These are phyloP conservation scores for Tylochromis polylepis DNA, from an alignment of 2,113 vertebrate genomes.

Conservation along the genomic window DNA sequence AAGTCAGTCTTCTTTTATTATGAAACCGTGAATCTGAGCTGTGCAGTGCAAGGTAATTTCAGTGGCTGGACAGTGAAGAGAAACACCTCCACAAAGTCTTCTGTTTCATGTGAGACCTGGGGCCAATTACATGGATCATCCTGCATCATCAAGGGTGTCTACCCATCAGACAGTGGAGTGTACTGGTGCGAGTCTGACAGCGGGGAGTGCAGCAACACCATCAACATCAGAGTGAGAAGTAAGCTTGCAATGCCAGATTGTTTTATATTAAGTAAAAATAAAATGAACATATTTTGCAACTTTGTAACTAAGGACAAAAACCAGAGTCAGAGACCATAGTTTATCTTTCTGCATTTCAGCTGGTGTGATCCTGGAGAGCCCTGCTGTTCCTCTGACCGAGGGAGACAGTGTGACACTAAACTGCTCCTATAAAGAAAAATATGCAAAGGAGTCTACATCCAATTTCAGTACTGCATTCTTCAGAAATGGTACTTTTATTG, in stretches of 20 bases:
- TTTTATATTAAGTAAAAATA: neutral
- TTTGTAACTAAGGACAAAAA: accelerated
- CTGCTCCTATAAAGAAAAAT: neutral
- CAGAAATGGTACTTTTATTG: accelerated
- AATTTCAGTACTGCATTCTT: accelerated
- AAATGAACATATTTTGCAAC: neutral
- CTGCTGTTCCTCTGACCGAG: neutral
- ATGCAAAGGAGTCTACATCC: neutral
- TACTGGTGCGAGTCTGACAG: neutral
- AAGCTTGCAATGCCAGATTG: accelerated
- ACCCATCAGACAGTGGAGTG: neutral
- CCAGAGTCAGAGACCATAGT: neutral
- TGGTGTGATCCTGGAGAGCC: neutral
- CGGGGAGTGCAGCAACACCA: neutral
- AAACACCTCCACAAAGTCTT: neutral
- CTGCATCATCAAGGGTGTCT: neutral
- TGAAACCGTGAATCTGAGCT: neutral
- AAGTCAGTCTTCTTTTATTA: neutral
- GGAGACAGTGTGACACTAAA: neutral
- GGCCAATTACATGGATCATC: neutral
- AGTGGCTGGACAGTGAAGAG: neutral
- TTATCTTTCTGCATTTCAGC: accelerated
- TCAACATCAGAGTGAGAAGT: neutral
- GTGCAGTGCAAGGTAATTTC: neutral
- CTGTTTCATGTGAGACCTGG: neutral